Evolutionary conservation across 2,797 vertebrate species (phyloP), one percentile per base, ranked within the genome.

Genomic region (Menidia menidia): DNA sequence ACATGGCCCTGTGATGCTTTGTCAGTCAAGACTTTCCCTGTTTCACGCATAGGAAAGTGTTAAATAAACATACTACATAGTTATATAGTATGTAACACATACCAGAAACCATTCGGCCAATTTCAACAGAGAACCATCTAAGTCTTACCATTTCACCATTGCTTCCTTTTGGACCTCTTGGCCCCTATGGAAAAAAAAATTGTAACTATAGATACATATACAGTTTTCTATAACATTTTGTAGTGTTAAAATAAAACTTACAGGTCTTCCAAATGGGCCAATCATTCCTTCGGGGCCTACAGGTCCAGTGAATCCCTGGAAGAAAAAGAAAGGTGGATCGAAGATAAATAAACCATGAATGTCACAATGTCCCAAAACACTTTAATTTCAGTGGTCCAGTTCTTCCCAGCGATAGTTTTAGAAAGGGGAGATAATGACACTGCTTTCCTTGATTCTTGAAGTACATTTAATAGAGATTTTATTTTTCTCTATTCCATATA

Each of bases 81-180:
- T 39, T 39, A 10, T 10, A 39, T 7, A 25, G 25, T 25, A 25
- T 25, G 25, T 25, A 1, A 25, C 25, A 25, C 53, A 35, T 39
- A 73, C 53, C 8, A 32, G 39, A 57, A 68, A 52, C 60, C 45
- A 64, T 53, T 71, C 39, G 58, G n/a, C 51, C 2, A 4, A 31
- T 13, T 12, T 59, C 14, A 52, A 52, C 48, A 64, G 30, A 57
- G 53, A 39, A 52, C 19, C 31, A 64, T 66, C 54, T 11, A 59
- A 15, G 70, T 78, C 95, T 96, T 93, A 99, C 98, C 94, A 97
- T 96, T 96, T 97, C 96, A 50, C 98, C 98, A 59, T 82, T 78
- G 71, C 83, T 91, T 90, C 98, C 98, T 83, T 94, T 98, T 73
- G 95, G 93, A 73, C 98, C 98, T 87, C 93, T 94, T 0, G 75